Percentiles rank a stretch among this genome's conserved stretches.
These are phyloP conservation scores for Leucoptera coffeella DNA, from an alignment of 2,888 invertebrate species.

Conservation along the genomic window DNA sequence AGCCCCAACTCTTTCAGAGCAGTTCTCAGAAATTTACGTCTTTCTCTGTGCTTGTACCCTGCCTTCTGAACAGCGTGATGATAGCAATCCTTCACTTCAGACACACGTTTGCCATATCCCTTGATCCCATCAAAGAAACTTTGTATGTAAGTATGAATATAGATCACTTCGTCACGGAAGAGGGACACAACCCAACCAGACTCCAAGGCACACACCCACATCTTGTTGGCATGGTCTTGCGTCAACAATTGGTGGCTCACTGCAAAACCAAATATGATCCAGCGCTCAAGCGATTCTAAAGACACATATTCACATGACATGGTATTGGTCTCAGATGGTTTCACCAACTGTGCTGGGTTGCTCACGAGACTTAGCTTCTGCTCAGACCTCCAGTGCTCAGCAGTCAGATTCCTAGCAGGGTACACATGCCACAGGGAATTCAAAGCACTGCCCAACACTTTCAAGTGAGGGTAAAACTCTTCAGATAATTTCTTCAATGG, in stretches of 20 bases:
- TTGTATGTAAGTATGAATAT: constrained; percentile 90
- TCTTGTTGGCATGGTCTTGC: constrained; percentile 75
- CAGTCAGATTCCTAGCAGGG: constrained; percentile 81
- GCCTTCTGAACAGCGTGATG: constrained; percentile 86
- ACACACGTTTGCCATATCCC: constrained; percentile 85
- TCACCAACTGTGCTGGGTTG: constrained; percentile 89
- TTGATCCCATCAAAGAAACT: constrained; percentile 92
- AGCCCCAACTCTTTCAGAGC: constrained; percentile 92
- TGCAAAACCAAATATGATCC: constrained; percentile 93
- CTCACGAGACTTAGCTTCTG: constrained; percentile 90
- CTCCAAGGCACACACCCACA: constrained; percentile 90
- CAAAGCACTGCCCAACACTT: constrained; percentile 78
- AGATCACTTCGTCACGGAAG: constrained; percentile 95
- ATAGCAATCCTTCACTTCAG: constrained; percentile 94
- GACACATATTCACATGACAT: constrained; percentile 98
- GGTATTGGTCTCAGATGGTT: constrained; percentile 90
- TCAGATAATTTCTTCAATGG: constrained; percentile 93
- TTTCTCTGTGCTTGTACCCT: constrained; percentile 86
- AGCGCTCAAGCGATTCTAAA: constrained; percentile 90
- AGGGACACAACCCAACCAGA: constrained; percentile 91
- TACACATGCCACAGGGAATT: constrained; percentile 85
- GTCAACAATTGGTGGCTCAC: constrained; percentile 85
- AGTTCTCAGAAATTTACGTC: constrained; percentile 92
- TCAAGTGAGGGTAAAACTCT: constrained; percentile 93
- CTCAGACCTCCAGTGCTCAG: constrained; percentile 91